Base-by-base conservation (phyloP, 2,113 vertebrate genomes). In the Panurus biarmicus region DNA sequence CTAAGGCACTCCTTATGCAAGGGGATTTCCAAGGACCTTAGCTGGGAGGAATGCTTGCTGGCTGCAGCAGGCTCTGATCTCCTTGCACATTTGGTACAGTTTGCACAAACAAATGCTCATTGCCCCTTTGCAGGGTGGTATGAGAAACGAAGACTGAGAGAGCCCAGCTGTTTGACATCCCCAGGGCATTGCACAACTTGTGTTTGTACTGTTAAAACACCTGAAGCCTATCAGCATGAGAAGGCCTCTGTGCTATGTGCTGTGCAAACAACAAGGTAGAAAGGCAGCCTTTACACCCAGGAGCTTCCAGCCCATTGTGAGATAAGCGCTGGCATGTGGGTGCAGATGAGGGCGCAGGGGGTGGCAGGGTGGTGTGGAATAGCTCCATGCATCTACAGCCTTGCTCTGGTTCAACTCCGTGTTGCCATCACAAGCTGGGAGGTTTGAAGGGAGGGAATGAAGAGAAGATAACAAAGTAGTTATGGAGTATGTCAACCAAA, bases 21-120 rank as follows among this genome's bases (percentile, higher is more conserved):
- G 93, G 94, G 89, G 73, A 81, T 95, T 96, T 95, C 87, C 90
- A 62, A 47, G 88, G 78, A 58, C 67, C 54, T 82, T 72, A 50
- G 33, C 82, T 79, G 54, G 1, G 18, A 87, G 82, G 85, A 94
- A 54, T 94, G 82, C 62, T 81, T 78, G 61, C 50, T 91, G 89
- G 61, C 85, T 91, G 62, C 31, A 79, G 71, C 62, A 36, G 35
- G 44, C 62, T 72, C 72, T 33, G 35, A 60, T 80, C 80, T 89
- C 56, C 56, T 93, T 1, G 0, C n/a, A 35, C 60, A 3, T 2
- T 2, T 58, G 88, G 33, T 89, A 16, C 4, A 4, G 40, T 91
- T 87, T 89, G 89, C 67, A 60, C 87, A 94, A 73, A 56, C 42
- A 82, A 77, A 89, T 31, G 21, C 20, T 74, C 16, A 0, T 64